Evolutionary conservation across 2,113 vertebrate species (phyloP).

Genomic region (Alethe castanea): DNA sequence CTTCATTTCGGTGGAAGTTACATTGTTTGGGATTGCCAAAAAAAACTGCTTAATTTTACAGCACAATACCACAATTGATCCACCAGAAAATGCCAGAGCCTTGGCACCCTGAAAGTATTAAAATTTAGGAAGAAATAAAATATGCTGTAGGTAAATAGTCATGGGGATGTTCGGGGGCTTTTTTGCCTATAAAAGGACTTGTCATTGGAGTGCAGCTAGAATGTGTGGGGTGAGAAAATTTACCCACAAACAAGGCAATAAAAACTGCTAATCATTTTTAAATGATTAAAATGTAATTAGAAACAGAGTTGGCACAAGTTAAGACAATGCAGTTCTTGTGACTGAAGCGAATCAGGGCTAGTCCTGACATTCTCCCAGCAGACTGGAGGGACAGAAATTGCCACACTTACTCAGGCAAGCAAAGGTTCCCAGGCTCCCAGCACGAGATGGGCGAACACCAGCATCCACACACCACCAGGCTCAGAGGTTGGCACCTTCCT

Average conservation of each 20-base stretch:
- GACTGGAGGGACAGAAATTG: constrained; percentile 54
- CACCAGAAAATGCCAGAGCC: constrained; percentile 40
- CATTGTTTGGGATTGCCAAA: constrained; percentile 57
- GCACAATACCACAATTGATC: constrained; percentile 59
- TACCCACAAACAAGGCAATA: constrained; percentile 65
- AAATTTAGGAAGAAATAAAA: constrained; percentile 55
- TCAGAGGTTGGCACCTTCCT: neutral
- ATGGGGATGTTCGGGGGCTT: neutral
- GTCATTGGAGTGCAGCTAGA: constrained; percentile 45
- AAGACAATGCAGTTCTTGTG: constrained; percentile 63
- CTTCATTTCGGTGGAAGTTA: constrained; percentile 57
- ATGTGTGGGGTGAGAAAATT: constrained; percentile 65
- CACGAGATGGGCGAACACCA: neutral
- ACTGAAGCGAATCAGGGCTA: constrained; percentile 48
- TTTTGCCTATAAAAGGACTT: constrained; percentile 66
- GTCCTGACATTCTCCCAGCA: constrained; percentile 54
- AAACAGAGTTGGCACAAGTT: constrained; percentile 67
- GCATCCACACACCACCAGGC: neutral
- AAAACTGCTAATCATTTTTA: constrained; percentile 68
- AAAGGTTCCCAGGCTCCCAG: constrained; percentile 56
- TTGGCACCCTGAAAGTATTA: constrained; percentile 45
- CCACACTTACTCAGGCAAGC: constrained; percentile 30
- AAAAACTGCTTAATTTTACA: constrained; percentile 60
- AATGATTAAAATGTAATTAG: constrained; percentile 68
- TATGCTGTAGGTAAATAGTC: constrained; percentile 61